Evolutionary conservation across 2,888 invertebrate genomes (phyloP).

Genomic region (Oligia fasciuncula): DNA sequence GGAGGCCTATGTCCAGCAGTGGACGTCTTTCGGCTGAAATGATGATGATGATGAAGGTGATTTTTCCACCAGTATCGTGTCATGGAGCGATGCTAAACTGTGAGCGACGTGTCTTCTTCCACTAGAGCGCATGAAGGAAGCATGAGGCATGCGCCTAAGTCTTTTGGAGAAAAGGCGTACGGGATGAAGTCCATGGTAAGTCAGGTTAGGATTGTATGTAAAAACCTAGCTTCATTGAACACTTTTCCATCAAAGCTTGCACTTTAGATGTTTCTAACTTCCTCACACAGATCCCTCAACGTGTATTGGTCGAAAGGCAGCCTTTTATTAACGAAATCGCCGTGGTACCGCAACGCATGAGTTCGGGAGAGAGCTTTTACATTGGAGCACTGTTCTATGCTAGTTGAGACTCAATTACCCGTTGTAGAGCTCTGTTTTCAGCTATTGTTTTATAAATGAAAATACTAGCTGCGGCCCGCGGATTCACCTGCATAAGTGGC

Average conservation of each 20-base stretch:
- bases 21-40: no score
- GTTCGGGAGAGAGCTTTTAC: not conserved
- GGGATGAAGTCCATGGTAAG: no score
- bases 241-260: not conserved
- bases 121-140: not conserved
- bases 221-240: not conserved
- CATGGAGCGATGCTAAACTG: not conserved
- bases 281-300: not conserved
- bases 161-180: not conserved
- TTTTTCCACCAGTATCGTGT: not conserved
- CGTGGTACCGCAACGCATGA: constrained; percentile 1
- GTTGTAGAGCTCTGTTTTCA: constrained; percentile 2
- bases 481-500: not conserved
- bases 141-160: not conserved
- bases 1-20: no score
- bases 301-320: constrained; percentile 1
- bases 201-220: not conserved
- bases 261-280: constrained; percentile 1
- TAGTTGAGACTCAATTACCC: constrained; percentile 2
- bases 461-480: not conserved
- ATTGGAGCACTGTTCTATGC: not conserved
- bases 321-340: not conserved
- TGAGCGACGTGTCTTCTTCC: not conserved
- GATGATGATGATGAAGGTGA: no score
- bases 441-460: not conserved